Evolutionary conservation across 2,113 vertebrate genomes (phyloP).

Genomic region (Chrysemys picta): DNA sequence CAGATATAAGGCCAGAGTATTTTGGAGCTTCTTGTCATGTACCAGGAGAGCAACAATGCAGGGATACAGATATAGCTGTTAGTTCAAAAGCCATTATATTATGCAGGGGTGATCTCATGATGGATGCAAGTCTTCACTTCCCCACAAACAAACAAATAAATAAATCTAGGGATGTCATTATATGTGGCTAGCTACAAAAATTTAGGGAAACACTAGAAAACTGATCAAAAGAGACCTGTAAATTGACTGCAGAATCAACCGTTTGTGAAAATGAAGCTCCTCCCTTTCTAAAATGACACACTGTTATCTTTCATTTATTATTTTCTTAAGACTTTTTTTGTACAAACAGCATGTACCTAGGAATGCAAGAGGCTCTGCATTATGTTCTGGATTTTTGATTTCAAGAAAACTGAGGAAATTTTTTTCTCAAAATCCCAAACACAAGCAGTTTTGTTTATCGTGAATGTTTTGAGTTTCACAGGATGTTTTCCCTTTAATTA

Average conservation of each 20-base stretch:
- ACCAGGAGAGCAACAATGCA: not conserved
- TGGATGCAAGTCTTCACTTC: not conserved
- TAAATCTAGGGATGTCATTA: not conserved
- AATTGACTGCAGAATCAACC: not conserved
- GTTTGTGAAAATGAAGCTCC: not conserved
- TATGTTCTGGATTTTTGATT: not conserved
- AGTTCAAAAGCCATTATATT: not conserved
- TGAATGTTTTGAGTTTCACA: not conserved
- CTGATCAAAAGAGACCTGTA: not conserved
- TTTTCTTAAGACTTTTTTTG: not conserved
- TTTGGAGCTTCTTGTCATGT: not conserved
- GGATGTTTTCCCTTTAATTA: not conserved
- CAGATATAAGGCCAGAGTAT: rapidly evolving
- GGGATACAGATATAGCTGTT: not conserved
- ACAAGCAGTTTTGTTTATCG: not conserved
- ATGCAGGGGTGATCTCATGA: not conserved
- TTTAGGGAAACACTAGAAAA: not conserved
- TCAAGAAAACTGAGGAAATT: not conserved
- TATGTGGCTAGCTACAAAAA: not conserved
- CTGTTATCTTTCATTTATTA: not conserved
- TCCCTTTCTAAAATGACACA: not conserved
- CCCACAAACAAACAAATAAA: not conserved
- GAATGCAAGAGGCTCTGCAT: not conserved
- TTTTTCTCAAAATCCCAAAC: not conserved
- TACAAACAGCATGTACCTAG: not conserved